Percentiles rank a stretch among this genome's conserved stretches.
phyloP scores from a whole-genome alignment of 2,797 vertebrate genomes.

The Anas bahamensis region DNA sequence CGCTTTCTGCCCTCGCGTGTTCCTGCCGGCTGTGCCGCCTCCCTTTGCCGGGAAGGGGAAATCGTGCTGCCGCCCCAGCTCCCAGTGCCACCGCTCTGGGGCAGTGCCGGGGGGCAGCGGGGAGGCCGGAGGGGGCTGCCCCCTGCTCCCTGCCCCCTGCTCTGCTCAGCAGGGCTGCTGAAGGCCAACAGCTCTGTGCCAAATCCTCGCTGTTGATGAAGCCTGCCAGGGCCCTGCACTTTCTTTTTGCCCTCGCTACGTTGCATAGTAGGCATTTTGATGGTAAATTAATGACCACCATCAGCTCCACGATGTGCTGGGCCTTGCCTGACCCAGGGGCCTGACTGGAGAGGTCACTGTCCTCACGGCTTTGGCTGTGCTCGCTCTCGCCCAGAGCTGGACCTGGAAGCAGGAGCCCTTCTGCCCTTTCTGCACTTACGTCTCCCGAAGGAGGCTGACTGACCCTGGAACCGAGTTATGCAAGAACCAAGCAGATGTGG shows the following conservation, averaged over 20 bases:
- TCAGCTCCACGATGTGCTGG: too few relatives aligned
- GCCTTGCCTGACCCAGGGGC: neutral
- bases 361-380: accelerated
- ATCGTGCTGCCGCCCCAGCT: too few relatives aligned
- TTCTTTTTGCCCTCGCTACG: neutral
- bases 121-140: neutral
- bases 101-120: neutral
- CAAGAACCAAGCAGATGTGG: accelerated
- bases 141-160: neutral
- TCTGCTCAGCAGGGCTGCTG: neutral
- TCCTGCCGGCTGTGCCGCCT: neutral
- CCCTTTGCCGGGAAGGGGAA: neutral
- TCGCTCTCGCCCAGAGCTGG: neutral
- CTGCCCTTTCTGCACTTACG: neutral
- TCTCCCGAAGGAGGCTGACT: neutral
- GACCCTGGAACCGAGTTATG: neutral
- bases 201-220: accelerated
- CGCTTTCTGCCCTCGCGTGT: neutral
- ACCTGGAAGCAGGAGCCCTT: neutral
- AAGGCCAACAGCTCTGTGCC: neutral
- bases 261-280: neutral
- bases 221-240: neutral
- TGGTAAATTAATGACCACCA: neutral
- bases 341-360: too few relatives aligned
- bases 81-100: neutral